These are phyloP conservation scores for Parascotia fuliginaria DNA, from an alignment of 2,888 invertebrate genomes.

Conservation along the genomic window DNA sequence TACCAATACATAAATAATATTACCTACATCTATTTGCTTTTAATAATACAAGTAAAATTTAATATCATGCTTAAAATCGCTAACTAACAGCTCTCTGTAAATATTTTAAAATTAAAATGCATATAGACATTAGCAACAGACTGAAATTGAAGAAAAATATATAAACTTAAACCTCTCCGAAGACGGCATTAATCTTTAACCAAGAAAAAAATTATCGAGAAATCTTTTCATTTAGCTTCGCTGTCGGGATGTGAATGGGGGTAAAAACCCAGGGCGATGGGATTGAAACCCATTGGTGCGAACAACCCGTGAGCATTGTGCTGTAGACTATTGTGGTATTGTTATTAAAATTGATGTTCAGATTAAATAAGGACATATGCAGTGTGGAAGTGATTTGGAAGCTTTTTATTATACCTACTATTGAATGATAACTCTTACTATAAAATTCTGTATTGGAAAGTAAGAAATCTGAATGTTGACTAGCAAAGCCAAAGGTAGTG, in stretches of 20 bases:
- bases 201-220: constrained; percentile 61
- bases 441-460: too few relatives aligned
- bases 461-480: too few relatives aligned
- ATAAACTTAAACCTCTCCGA: constrained; percentile 26
- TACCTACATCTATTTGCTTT: too few relatives aligned
- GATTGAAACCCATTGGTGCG: constrained; percentile 77
- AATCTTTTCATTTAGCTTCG: constrained; percentile 76
- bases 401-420: background rate
- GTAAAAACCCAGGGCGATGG: constrained; percentile 57
- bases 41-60: too few relatives aligned
- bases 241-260: constrained; percentile 60
- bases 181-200: constrained; percentile 51
- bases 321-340: constrained; percentile 50
- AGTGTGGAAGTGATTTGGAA: constrained; percentile 18
- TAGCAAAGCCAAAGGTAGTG: too few relatives aligned
- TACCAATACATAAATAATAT: too few relatives aligned
- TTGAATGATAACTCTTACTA: too few relatives aligned
- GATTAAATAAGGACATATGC: constrained; percentile 32
- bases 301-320: constrained; percentile 65
- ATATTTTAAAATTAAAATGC: too few relatives aligned
- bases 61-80: too few relatives aligned
- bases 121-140: background rate
- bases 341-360: constrained; percentile 61
- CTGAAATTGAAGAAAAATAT: constrained; percentile 22
- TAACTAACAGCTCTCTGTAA: too few relatives aligned